Evolutionary conservation across 2,888 invertebrate species (phyloP).

Genomic region (Miltochrista miniata): DNA sequence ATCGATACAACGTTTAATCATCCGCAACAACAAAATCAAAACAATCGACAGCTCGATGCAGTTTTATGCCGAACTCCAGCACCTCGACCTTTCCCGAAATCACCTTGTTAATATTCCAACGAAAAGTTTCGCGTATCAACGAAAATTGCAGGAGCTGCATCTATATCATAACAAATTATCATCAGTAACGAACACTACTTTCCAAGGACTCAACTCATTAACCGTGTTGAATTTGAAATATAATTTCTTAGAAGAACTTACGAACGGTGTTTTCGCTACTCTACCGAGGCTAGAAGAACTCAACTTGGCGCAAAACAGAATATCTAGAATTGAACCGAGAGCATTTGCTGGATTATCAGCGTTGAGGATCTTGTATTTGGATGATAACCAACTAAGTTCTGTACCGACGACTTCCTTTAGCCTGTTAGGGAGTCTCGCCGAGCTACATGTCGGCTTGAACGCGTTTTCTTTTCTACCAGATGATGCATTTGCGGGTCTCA

Average conservation of each 20-base stretch:
- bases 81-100: conserved; percentile 93
- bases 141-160: conserved; percentile 91
- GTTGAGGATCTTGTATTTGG: conserved; percentile 91
- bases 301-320: conserved; percentile 93
- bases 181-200: conserved; percentile 90
- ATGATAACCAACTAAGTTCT: conserved; percentile 91
- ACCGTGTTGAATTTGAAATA: conserved; percentile 92
- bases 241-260: conserved; percentile 91
- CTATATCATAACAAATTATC: conserved; percentile 94
- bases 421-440: conserved; percentile 90
- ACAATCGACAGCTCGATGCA: conserved; percentile 95
- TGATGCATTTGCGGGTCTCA: conserved; percentile 90
- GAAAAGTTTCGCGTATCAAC: conserved; percentile 91
- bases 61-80: conserved; percentile 93
- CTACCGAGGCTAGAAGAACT: conserved; percentile 91
- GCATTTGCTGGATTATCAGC: conserved; percentile 90
- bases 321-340: conserved; percentile 89
- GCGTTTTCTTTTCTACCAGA: conserved; percentile 90
- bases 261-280: conserved; percentile 88
- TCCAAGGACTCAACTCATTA: conserved; percentile 89
- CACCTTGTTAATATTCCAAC: conserved; percentile 92
- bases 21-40: conserved; percentile 93
- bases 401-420: conserved; percentile 90
- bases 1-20: conserved; percentile 92
- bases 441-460: conserved; percentile 93